Evolutionary conservation across 2,113 vertebrate genomes (phyloP), one percentile per base, ranked within the genome.

Genomic region (Odontesthes bonariensis): DNA sequence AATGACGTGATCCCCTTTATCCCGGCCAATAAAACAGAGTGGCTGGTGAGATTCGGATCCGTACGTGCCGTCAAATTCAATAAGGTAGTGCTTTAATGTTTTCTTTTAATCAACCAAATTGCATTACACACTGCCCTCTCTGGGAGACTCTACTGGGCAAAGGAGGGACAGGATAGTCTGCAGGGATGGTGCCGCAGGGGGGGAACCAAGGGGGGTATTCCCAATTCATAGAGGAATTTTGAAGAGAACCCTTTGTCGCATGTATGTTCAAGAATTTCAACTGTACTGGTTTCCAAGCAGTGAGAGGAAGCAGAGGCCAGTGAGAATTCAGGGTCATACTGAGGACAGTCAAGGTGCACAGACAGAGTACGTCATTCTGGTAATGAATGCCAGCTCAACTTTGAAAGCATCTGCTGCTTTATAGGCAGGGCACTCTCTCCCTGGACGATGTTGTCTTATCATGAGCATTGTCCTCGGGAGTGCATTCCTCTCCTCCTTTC

Each of bases 21-120:
- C 89, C 90, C 52, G 59, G 92, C 93, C 94, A 95, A 95, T 95
- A 95, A 94, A 94, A 92, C 90, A 94, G 93, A 95, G 93, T 94
- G 93, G 93, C 91, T 88, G 61, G 91, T 90, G 88, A 93, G 92
- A 92, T 95, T 93, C 83, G 86, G 91, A 93, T 93, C 88, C 75
- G 91, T 94, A 93, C 93, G 92, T 95, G 94, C 94, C 80, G 83
- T 95, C 94, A 95, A 94, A 95, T 93, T 95, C 93, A 95, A 95
- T 95, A 94, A 94, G 94, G 92, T 92, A 89, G 85, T 89, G 92
- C 93, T 94, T 94, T 94, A 95, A 94, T 95, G 94, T 95, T 94
- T 95, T 94, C 93, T 93, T 95, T 95, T 95, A 95, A 95, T 95
- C 94, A 94, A 94, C 93, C 92, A 95, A 95, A 95, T 95, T 95